These are phyloP conservation scores for Saturnia japonica DNA, from an alignment of 2,888 invertebrate species.

Conservation along the genomic window DNA sequence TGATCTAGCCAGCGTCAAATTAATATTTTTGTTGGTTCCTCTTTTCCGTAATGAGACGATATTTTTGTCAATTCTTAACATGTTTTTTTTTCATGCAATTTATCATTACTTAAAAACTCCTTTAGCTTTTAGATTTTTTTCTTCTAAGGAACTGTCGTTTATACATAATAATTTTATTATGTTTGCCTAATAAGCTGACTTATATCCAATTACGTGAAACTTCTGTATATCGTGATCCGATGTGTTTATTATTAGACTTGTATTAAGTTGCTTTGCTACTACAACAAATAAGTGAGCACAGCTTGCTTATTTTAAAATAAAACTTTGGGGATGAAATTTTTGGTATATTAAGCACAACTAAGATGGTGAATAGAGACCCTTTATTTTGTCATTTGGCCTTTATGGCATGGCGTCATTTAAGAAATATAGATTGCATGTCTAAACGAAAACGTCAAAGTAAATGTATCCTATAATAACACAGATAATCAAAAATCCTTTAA, in stretches of 20 bases:
- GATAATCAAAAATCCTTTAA: neutral
- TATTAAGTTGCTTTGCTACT: neutral
- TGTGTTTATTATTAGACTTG: neutral
- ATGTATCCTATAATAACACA: neutral
- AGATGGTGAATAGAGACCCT: too few relatives aligned
- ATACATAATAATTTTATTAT: neutral
- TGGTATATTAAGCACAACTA: neutral
- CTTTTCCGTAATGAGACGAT: neutral
- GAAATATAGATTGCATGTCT: too few relatives aligned
- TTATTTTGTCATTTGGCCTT: too few relatives aligned
- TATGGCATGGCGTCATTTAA: too few relatives aligned
- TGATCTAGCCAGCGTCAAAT: neutral
- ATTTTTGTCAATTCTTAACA: neutral
- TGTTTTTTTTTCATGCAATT: too few relatives aligned
- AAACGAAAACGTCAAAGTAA: constrained; percentile 2
- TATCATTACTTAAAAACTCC: too few relatives aligned
- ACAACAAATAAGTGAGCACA: neutral
- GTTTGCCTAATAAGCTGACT: neutral
- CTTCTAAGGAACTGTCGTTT: neutral
- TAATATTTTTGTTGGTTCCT: neutral
- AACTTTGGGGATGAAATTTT: neutral
- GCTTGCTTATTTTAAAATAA: neutral
- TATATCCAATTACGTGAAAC: neutral
- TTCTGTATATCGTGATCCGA: neutral
- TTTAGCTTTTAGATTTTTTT: neutral